Conservation (phyloP, 2,113 vertebrate genomes). For the Oncorhynchus keta region DNA sequence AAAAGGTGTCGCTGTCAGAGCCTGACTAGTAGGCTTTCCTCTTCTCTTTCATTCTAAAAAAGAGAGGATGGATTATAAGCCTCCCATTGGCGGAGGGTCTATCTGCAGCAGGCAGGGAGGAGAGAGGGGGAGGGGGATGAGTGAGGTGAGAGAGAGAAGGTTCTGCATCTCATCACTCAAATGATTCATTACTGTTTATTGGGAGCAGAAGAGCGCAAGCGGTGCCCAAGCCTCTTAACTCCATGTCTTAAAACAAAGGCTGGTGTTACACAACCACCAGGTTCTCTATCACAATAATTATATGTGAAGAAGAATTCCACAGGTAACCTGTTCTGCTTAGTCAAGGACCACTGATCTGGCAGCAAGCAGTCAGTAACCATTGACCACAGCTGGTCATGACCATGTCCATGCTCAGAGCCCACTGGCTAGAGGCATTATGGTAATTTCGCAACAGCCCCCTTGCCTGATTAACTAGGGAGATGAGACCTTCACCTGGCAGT, state of each 20-base stretch:
- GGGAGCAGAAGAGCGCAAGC: conserved; percentile 48
- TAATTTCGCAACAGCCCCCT: background rate
- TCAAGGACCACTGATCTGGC: background rate
- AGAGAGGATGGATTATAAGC: conserved; percentile 15
- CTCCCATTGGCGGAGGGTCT: conserved; percentile 24
- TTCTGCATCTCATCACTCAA: conserved; percentile 7
- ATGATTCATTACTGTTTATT: conserved; percentile 44
- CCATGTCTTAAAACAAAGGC: background rate
- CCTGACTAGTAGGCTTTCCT: background rate
- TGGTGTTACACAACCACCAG: background rate
- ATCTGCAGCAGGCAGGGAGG: conserved; percentile 4
- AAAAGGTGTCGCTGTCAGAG: background rate
- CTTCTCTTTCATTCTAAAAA: background rate
- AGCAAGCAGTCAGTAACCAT: background rate
- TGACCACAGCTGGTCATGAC: too few relatives aligned
- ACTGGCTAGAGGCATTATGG: background rate
- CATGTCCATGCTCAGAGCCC: background rate
- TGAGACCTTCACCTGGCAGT: background rate
- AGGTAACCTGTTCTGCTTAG: background rate
- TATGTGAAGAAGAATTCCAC: too few relatives aligned
- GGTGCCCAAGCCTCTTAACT: conserved; percentile 29
- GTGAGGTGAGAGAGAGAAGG: conserved; percentile 1
- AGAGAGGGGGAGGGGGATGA: background rate
- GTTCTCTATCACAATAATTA: too few relatives aligned
- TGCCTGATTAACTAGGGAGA: background rate